These are phyloP conservation scores for Villa cingulata DNA, from an alignment of 2,888 invertebrate species.

Conservation along the genomic window DNA sequence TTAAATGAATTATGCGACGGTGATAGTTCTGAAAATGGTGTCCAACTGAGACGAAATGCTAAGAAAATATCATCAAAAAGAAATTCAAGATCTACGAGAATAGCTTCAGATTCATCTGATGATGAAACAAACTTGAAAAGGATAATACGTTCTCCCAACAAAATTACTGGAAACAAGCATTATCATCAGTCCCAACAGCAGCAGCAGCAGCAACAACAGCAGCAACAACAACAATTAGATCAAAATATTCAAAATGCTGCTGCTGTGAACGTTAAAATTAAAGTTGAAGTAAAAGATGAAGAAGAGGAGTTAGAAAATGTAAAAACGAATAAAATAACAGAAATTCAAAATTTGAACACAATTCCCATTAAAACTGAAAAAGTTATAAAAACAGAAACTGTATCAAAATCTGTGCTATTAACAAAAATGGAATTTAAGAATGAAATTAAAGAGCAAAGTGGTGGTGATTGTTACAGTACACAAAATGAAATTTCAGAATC, in stretches of 20 bases:
- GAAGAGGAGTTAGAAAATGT: background rate
- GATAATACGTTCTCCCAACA: too few species aligned
- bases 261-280: background rate
- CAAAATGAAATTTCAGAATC: constrained; percentile 14
- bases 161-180: constrained; percentile 17
- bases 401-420: background rate
- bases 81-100: constrained; percentile 51
- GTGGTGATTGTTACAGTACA: constrained; percentile 1
- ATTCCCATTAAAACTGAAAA: constrained; percentile 1
- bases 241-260: background rate
- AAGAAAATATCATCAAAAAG: constrained; percentile 43
- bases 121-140: constrained; percentile 28
- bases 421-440: constrained; percentile 1
- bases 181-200: constrained; percentile 28
- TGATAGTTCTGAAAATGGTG: constrained; percentile 27
- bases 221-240: constrained; percentile 9
- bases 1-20: constrained; percentile 39
- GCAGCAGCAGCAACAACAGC: constrained; percentile 16
- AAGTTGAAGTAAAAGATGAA: background rate
- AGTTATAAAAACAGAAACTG: background rate
- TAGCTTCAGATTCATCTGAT: constrained; percentile 67
- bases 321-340: background rate
- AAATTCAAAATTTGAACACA: constrained; percentile 23
- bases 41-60: constrained; percentile 27
- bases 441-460: background rate